Base-by-base conservation (phyloP, 2,888 invertebrate genomes). In the Tineola bisselliella region DNA sequence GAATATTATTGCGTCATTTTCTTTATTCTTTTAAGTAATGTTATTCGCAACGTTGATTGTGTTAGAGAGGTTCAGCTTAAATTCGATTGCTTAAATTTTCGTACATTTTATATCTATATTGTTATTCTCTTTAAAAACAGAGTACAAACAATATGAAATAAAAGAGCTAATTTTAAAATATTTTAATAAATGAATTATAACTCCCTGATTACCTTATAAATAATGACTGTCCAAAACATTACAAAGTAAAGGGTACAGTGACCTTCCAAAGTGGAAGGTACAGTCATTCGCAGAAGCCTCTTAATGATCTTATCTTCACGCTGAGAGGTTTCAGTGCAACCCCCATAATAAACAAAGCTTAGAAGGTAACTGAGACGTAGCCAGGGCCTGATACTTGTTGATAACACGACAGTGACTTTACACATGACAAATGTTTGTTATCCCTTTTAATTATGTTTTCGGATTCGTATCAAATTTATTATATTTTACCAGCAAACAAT, bases 271-370 rank as follows among this genome's bases (percentile, higher is more conserved):
- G 38, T 38, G 38, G 3, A 38, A 38, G 38, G 38, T 38, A 38
- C 38, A 38, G 10, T 38, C 2, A 38, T 10, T n/a, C 38, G 38
- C 38, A 38, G n/a, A 38, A 38, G 25, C 6, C 25, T 25, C 5
- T 38, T 56, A 56, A 56, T 56, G 25, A 56, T 56, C 1, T 56
- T 56, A 56, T 56, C 52, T 52, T 17, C 18, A 19, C 38, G 38
- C 3, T 17, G 17, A 52, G 25, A 25, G 56, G 56, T 56, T 56
- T 25, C 19, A 15, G 48, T 56, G 19, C 56, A 19, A 56, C 56
- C 25, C 56, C 30, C 56, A 56, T 56, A 56, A 56, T 56, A 56
- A 56, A 56, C 56, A 56, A 19, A 19, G 19, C 56, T 56, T 56
- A 56, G 3, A 12, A 17, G 18, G 13, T 44, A 44, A 44, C 3